These are phyloP conservation scores for Reticulitermes speratus DNA, from an alignment of 1,140 invertebrate species.

Conservation along the genomic window DNA sequence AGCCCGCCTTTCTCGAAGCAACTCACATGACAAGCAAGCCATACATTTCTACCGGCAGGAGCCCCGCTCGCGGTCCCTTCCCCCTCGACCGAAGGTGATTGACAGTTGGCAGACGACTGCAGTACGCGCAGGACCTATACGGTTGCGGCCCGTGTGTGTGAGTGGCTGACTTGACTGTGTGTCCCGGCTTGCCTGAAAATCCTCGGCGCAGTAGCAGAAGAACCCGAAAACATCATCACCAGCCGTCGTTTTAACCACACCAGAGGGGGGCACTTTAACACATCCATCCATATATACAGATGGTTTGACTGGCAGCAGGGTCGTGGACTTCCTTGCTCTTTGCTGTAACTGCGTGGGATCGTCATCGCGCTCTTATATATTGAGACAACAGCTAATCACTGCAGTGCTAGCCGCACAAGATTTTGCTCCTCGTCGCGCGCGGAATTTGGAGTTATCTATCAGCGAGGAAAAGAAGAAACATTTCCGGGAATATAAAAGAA, in stretches of 20 bases:
- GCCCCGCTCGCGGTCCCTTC: constrained; percentile 52
- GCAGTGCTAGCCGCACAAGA: neutral
- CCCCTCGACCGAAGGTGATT: constrained; percentile 54
- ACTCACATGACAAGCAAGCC: neutral
- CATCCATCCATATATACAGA: constrained; percentile 12
- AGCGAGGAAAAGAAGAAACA: too few relatives aligned
- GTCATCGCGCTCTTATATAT: neutral
- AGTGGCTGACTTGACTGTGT: neutral
- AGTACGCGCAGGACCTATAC: constrained; percentile 59
- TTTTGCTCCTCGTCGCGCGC: neutral
- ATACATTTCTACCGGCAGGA: constrained; percentile 6
- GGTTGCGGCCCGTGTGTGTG: constrained; percentile 37
- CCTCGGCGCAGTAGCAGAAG: constrained; percentile 24
- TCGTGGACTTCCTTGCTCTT: neutral
- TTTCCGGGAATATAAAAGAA: too few relatives aligned
- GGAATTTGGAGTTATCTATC: neutral
- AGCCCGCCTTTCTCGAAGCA: constrained; percentile 30
- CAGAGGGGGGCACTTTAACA: neutral
- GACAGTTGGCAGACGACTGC: constrained; percentile 67
- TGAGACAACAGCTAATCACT: too few relatives aligned
- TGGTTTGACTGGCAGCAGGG: constrained; percentile 1
- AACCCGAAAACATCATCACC: constrained; percentile 24
- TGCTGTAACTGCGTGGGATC: neutral
- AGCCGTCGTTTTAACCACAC: neutral
- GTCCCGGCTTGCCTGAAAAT: constrained; percentile 2